phyloP scores from a whole-genome alignment of 2,113 vertebrate genomes.

The Dasypus novemcinctus region DNA sequence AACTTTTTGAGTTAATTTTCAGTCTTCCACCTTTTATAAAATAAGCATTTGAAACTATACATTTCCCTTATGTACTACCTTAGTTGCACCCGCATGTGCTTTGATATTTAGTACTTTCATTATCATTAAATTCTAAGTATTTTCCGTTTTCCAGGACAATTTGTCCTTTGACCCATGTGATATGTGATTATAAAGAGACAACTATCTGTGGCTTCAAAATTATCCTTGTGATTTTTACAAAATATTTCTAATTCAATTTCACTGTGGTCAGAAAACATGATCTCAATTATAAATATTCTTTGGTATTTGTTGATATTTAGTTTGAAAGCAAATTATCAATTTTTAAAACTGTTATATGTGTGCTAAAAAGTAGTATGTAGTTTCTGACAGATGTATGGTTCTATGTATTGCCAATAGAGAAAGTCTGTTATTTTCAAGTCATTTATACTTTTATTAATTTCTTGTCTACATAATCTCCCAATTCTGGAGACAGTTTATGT shows the following conservation, averaged over 20 bases:
- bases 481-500: not conserved
- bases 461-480: not conserved
- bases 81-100: not conserved
- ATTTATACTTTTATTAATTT: not conserved
- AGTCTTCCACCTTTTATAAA: not conserved
- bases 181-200: not conserved
- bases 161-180: not conserved
- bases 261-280: not conserved
- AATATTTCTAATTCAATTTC: constrained; percentile 10
- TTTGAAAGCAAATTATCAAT: not conserved
- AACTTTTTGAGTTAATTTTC: not conserved
- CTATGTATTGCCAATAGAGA: not conserved
- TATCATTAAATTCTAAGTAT: not conserved
- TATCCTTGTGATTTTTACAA: not conserved
- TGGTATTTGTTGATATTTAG: not conserved
- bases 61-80: not conserved
- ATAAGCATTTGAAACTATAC: not conserved
- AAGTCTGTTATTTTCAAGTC: not conserved
- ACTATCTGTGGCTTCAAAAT: not conserved
- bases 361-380: not conserved
- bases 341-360: not conserved
- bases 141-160: constrained; percentile 13
- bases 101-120: not conserved
- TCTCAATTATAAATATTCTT: not conserved
- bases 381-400: not conserved